These are phyloP conservation scores for Papilio machaon DNA, from an alignment of 1,140 invertebrate genomes.

Conservation along the genomic window DNA sequence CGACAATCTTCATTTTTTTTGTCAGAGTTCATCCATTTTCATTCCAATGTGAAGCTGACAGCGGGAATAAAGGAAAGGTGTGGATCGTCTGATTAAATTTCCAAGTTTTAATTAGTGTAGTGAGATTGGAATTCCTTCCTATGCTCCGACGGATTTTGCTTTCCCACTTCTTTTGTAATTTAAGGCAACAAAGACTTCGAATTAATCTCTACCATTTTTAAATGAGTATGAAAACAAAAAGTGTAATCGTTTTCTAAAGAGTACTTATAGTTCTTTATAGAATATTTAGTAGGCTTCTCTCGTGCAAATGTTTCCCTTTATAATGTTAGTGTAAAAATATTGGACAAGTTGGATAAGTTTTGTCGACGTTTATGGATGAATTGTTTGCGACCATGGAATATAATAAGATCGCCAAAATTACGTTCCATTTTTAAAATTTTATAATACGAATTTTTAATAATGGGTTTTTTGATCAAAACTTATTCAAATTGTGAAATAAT, in stretches of 20 bases:
- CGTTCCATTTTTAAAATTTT: too few species aligned
- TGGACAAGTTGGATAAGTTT: too few species aligned
- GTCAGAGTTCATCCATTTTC: slow-evolving; percentile 16
- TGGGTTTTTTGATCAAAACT: too few species aligned
- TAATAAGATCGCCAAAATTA: too few species aligned
- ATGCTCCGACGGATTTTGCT: slow-evolving; percentile 19
- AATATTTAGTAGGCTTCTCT: too few species aligned
- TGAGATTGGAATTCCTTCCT: slow-evolving; percentile 24
- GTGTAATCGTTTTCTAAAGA: background rate
- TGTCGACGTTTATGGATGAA: too few species aligned
- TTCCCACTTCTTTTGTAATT: slow-evolving; percentile 23
- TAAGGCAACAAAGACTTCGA: slow-evolving; percentile 1
- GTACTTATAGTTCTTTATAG: too few species aligned
- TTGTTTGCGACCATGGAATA: too few species aligned
- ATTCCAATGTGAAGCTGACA: slow-evolving; percentile 7
- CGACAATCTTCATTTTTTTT: slow-evolving; percentile 5
- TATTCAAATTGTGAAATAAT: too few species aligned
- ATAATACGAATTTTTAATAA: too few species aligned
- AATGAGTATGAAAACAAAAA: background rate
- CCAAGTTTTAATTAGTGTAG: slow-evolving; percentile 36
- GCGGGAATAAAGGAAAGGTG: slow-evolving; percentile 25
- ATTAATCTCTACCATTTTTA: background rate
- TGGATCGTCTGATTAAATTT: slow-evolving; percentile 32
- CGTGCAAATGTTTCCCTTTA: too few species aligned
- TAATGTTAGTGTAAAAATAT: too few species aligned